A percentile compares a stretch with the other conserved stretches of the same genome.
Conservation (phyloP, 92 coral and sea anemone genomes). For the Nematostella vectensis region DNA sequence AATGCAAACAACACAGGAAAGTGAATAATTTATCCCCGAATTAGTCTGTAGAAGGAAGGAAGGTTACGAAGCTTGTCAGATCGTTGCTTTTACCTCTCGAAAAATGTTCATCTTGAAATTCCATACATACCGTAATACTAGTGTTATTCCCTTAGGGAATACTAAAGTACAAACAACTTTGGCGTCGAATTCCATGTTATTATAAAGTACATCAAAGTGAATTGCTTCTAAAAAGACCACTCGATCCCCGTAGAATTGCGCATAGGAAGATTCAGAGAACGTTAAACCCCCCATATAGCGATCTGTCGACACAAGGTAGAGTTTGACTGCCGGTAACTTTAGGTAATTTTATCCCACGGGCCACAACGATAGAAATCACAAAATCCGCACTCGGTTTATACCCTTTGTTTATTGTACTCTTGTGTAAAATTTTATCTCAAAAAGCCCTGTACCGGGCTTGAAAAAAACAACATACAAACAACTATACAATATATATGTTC, state of each 20-base stretch:
- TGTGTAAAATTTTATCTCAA: constrained; percentile 19
- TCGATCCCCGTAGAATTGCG: not conserved
- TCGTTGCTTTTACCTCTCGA: not conserved
- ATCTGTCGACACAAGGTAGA: not conserved
- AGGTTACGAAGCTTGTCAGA: not conserved
- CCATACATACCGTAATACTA: constrained; percentile 57
- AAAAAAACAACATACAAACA: constrained; percentile 56
- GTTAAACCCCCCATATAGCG: not conserved
- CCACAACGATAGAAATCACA: constrained; percentile 12
- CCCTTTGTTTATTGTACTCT: constrained; percentile 20
- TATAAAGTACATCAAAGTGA: constrained; percentile 10
- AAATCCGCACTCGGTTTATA: constrained; percentile 4
- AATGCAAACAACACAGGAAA: not conserved
- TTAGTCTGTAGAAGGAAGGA: not conserved
- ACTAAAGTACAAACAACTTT: constrained; percentile 26
- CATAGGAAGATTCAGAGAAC: not conserved
- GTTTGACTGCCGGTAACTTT: constrained; percentile 3
- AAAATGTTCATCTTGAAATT: constrained; percentile 24
- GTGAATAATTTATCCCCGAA: not conserved
- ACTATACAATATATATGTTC: constrained; percentile 55
- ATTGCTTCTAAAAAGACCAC: constrained; percentile 9
- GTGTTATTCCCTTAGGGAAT: constrained; percentile 61
- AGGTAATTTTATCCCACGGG: constrained; percentile 15
- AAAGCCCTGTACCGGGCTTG: constrained; percentile 31
- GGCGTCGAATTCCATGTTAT: not conserved